These are phyloP conservation scores for Anarsia innoxiella DNA, from an alignment of 2,888 invertebrate species.

Conservation along the genomic window DNA sequence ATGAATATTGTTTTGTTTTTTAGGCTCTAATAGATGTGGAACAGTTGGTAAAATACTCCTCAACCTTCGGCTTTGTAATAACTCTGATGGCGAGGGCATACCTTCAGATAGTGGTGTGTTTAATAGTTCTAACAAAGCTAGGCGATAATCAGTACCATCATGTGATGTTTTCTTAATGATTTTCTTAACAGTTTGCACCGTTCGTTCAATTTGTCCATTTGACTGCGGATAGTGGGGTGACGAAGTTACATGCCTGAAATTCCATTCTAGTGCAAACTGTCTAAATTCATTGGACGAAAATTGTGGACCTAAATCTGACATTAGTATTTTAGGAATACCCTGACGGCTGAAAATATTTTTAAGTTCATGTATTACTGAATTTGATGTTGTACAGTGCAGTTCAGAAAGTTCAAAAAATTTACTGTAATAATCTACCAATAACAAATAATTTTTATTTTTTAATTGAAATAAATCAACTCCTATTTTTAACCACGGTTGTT, in stretches of 20 bases:
- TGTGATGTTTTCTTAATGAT: conserved; percentile 16
- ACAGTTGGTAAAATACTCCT: not conserved
- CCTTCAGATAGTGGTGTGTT: not conserved
- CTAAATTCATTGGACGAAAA: conserved; percentile 13
- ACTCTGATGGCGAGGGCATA: conserved; percentile 1
- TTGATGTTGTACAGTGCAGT: conserved; percentile 1
- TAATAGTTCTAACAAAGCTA: conserved; percentile 8
- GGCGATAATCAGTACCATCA: not conserved
- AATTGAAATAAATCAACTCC: conserved; percentile 13
- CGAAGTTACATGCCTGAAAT: conserved; percentile 15
- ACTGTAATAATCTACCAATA: conserved; percentile 16
- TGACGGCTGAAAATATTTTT: conserved; percentile 10
- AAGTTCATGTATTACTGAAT: conserved; percentile 12
- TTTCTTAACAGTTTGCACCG: conserved; percentile 18
- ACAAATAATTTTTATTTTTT: conserved; percentile 9
- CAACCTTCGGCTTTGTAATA: not conserved
- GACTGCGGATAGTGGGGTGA: conserved; percentile 19
- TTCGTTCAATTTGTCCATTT: conserved; percentile 15
- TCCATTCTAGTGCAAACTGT: conserved; percentile 16
- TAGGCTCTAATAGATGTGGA: not conserved
- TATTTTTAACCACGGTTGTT: conserved; percentile 16
- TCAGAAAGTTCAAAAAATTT: conserved; percentile 15
- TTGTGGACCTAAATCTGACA: conserved; percentile 18
- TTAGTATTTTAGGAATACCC: conserved; percentile 17
- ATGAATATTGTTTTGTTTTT: not conserved